A percentile compares a stretch with the other conserved stretches of the same genome.
These are phyloP conservation scores for Spea bombifrons DNA, from an alignment of 2,113 vertebrate genomes.

Conservation along the genomic window DNA sequence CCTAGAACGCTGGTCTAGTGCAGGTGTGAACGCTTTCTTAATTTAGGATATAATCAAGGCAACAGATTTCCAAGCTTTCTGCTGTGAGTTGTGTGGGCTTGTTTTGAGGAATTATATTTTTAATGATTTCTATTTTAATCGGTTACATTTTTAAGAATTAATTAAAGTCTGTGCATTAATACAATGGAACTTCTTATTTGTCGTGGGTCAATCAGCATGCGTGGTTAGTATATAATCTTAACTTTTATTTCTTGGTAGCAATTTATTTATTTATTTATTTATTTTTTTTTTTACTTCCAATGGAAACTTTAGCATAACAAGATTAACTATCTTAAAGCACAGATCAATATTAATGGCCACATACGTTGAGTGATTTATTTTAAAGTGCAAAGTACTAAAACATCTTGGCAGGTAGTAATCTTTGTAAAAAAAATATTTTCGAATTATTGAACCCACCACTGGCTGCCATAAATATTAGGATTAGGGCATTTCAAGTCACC, in stretches of 20 bases:
- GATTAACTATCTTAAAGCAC: background rate
- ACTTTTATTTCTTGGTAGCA: background rate
- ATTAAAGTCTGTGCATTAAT: background rate
- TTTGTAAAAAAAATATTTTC: too few species aligned
- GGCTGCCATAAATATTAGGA: too few species aligned
- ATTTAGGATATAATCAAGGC: too few species aligned
- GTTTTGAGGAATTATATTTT: background rate
- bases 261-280: background rate
- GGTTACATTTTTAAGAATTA: background rate
- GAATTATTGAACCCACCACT: too few species aligned
- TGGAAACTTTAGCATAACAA: background rate
- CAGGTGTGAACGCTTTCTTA: too few species aligned
- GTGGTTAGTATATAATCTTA: background rate
- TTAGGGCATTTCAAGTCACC: too few species aligned
- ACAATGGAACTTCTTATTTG: background rate
- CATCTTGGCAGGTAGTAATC: too few species aligned
- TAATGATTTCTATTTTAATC: background rate
- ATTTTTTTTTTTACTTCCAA: background rate
- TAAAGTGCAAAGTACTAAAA: too few species aligned
- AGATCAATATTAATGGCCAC: background rate
- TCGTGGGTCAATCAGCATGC: background rate
- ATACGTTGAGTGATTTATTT: background rate
- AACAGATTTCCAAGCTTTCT: too few species aligned
- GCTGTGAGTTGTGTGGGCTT: background rate
- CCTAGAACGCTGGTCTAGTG: too few species aligned